A percentile compares a stretch with the other conserved stretches of the same genome.
Conservation (phyloP, 1,140 invertebrate species). For the Pissodes strobi region DNA sequence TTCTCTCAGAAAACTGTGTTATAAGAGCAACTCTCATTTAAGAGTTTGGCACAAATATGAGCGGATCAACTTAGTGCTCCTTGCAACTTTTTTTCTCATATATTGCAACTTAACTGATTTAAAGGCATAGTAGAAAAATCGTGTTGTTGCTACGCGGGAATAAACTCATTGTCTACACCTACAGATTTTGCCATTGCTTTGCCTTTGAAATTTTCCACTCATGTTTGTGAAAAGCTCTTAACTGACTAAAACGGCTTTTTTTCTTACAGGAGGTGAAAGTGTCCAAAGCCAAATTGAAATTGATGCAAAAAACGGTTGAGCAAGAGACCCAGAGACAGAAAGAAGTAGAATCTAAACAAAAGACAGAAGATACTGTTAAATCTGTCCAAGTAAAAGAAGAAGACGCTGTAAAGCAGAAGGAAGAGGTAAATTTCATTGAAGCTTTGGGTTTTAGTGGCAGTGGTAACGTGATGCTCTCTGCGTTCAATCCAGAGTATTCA, state of each 20-base stretch:
- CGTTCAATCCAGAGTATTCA: too few relatives aligned
- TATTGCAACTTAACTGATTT: conserved; percentile 16
- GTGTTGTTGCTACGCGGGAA: too few relatives aligned
- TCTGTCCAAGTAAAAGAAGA: background rate
- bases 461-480: too few relatives aligned
- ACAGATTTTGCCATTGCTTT: too few relatives aligned
- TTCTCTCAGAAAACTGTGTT: background rate
- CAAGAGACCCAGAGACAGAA: conserved; percentile 3
- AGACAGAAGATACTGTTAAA: background rate
- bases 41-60: conserved; percentile 36
- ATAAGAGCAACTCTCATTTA: conserved; percentile 26
- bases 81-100: conserved; percentile 11
- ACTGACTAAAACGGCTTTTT: conserved; percentile 32
- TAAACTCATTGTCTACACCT: too few relatives aligned
- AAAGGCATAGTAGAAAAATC: background rate
- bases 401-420: background rate
- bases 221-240: conserved; percentile 41
- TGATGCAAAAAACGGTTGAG: too few relatives aligned
- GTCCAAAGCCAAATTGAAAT: conserved; percentile 30
- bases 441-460: too few relatives aligned
- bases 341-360: background rate
- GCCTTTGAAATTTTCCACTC: conserved; percentile 27
- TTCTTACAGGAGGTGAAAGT: conserved; percentile 37
- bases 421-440: too few relatives aligned
- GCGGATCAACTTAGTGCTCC: conserved; percentile 1